A percentile compares a stretch with the other conserved stretches of the same genome.
Conservation (phyloP, 2,113 vertebrate species). For the Chlorodrepanis virens region DNA sequence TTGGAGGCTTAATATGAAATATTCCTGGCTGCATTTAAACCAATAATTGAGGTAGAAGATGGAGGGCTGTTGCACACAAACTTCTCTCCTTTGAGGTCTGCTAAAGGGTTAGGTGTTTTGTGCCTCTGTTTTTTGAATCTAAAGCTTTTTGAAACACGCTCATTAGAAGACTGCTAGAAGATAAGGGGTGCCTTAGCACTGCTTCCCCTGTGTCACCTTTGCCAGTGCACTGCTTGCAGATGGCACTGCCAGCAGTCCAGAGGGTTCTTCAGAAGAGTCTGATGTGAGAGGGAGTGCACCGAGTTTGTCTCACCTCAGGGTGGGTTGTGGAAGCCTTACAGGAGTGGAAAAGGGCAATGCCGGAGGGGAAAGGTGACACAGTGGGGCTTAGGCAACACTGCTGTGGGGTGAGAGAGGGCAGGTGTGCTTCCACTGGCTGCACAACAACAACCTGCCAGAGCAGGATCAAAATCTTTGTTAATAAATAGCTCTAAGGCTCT, state of each 20-base stretch:
- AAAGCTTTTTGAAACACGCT: background rate
- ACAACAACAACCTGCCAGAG: background rate
- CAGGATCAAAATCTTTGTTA: background rate
- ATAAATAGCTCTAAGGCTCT: background rate
- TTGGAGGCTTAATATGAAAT: background rate
- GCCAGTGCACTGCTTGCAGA: background rate
- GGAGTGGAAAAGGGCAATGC: background rate
- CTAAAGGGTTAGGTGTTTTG: background rate
- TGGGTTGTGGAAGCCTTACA: background rate
- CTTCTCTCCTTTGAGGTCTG: background rate
- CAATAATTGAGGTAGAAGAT: background rate
- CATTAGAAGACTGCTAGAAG: background rate
- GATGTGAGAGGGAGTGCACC: background rate
- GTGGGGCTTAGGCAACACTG: background rate
- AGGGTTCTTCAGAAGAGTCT: background rate
- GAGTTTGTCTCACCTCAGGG: background rate
- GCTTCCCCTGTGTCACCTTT: fast-evolving
- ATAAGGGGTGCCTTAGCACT: background rate
- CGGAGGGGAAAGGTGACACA: background rate
- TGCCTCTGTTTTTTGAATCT: background rate
- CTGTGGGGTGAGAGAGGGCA: background rate
- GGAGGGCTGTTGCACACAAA: background rate
- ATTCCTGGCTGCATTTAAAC: background rate
- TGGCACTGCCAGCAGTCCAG: background rate
- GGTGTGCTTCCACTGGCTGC: background rate